Conservation (phyloP, 2,113 vertebrate genomes). For the Dendrocopos noguchii region DNA sequence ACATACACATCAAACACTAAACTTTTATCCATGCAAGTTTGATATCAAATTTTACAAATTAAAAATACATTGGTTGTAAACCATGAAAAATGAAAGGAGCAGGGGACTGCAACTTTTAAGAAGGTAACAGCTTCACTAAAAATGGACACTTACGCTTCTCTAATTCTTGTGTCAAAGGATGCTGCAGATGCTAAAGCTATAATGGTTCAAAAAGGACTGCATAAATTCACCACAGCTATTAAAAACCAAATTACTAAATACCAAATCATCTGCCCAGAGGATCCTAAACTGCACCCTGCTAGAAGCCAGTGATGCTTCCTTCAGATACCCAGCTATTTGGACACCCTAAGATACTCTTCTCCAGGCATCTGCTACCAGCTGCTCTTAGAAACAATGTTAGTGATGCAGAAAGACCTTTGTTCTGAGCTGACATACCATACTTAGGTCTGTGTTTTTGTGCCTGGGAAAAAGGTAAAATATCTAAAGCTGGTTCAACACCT, state of each 20-base stretch:
- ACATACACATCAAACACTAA: background rate
- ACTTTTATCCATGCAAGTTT: background rate
- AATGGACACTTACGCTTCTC: background rate
- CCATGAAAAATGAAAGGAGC: background rate
- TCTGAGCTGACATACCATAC: background rate
- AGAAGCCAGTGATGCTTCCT: background rate
- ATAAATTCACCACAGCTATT: background rate
- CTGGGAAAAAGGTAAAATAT: conserved; percentile 21
- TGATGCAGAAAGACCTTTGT: background rate
- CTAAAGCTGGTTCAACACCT: conserved; percentile 44
- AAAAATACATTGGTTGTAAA: background rate
- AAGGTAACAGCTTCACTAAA: background rate
- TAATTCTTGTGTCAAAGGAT: background rate
- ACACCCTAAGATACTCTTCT: background rate
- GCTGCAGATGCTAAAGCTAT: background rate
- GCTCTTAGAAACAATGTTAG: background rate
- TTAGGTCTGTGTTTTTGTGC: background rate
- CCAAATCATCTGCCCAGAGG: background rate
- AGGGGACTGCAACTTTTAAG: background rate
- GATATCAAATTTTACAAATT: background rate
- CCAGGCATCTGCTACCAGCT: background rate
- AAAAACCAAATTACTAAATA: background rate
- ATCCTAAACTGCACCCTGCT: background rate
- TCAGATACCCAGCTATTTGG: background rate
- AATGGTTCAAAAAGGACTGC: background rate